Evolutionary conservation across 2,888 invertebrate species (phyloP).

Genomic region (Polydrusus tereticollis): DNA sequence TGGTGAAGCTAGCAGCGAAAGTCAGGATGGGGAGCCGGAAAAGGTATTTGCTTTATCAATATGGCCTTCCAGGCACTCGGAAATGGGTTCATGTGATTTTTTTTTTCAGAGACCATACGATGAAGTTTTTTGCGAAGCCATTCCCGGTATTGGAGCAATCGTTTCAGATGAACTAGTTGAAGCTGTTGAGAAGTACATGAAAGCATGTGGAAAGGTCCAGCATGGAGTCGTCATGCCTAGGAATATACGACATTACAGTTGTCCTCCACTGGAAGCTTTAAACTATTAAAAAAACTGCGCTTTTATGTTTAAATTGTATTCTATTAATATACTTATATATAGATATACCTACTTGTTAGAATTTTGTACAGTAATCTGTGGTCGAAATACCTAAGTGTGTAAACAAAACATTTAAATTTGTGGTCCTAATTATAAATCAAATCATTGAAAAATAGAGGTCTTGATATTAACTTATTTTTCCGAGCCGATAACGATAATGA

Average conservation of each 20-base stretch:
- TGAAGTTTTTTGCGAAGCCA: slow-evolving; percentile 64
- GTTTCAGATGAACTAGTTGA: slow-evolving; percentile 69
- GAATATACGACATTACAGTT: slow-evolving; percentile 77
- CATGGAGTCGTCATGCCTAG: slow-evolving; percentile 79
- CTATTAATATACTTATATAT: background rate
- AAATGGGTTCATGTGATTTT: background rate
- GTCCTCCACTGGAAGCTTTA: slow-evolving; percentile 74
- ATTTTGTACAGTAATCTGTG: too few relatives aligned
- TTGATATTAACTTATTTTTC: too few relatives aligned
- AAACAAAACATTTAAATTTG: too few relatives aligned
- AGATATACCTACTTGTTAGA: too few relatives aligned
- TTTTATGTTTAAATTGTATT: background rate
- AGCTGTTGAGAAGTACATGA: slow-evolving; percentile 71
- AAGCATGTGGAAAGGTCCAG: slow-evolving; percentile 71
- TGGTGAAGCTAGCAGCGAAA: background rate
- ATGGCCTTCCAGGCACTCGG: background rate
- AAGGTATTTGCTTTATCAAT: background rate
- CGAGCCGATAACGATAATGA: too few relatives aligned
- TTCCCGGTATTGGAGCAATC: slow-evolving; percentile 74
- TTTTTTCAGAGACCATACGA: slow-evolving; percentile 53
- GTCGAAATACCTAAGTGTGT: too few relatives aligned
- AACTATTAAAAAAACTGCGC: background rate
- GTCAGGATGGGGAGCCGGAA: background rate
- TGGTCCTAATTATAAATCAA: too few relatives aligned
- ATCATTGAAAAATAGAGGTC: too few relatives aligned